Evolutionary conservation across 1,140 invertebrate genomes (phyloP).

Genomic region (Pseudomyrmex dendroicus): DNA sequence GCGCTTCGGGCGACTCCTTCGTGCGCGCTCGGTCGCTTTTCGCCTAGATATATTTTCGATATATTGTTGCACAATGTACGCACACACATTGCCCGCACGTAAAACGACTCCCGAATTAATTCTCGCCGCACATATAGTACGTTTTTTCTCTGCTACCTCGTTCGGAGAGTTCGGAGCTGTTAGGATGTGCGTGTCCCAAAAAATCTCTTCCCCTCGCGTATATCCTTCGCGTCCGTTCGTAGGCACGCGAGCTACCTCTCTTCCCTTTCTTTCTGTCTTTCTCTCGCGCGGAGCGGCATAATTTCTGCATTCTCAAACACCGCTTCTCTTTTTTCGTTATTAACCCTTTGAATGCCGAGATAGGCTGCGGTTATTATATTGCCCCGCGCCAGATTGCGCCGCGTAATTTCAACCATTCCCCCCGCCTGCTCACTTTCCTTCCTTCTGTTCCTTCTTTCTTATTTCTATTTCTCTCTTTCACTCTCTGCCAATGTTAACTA

Average conservation of each 20-base stretch:
- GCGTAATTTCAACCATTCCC: slow-evolving; percentile 49
- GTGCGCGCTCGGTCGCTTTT: slow-evolving; percentile 68
- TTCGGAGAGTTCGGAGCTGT: not conserved
- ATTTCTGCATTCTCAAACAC: slow-evolving; percentile 54
- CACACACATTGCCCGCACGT: slow-evolving; percentile 19
- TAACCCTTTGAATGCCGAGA: slow-evolving; percentile 49
- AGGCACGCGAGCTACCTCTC: slow-evolving; percentile 50
- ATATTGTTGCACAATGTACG: slow-evolving; percentile 20
- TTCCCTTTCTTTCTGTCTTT: not conserved
- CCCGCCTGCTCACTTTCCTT: not conserved
- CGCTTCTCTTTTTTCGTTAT: slow-evolving; percentile 46
- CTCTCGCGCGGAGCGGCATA: slow-evolving; percentile 8
- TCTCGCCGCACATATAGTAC: not conserved
- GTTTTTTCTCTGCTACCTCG: not conserved
- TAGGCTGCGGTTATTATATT: slow-evolving; percentile 49
- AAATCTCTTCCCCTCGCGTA: slow-evolving; percentile 42
- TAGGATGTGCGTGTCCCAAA: slow-evolving; percentile 18
- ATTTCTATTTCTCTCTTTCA: not conserved
- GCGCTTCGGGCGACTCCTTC: slow-evolving; percentile 76
- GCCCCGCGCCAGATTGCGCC: slow-evolving; percentile 20
- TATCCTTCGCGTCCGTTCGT: not conserved
- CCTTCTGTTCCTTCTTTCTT: not conserved
- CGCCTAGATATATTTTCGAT: slow-evolving; percentile 63
- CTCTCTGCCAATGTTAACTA: slow-evolving; percentile 35
- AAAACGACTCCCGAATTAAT: slow-evolving; percentile 21